Evolutionary conservation across 2,888 invertebrate genomes (phyloP).

Genomic region (Phasia obesa): DNA sequence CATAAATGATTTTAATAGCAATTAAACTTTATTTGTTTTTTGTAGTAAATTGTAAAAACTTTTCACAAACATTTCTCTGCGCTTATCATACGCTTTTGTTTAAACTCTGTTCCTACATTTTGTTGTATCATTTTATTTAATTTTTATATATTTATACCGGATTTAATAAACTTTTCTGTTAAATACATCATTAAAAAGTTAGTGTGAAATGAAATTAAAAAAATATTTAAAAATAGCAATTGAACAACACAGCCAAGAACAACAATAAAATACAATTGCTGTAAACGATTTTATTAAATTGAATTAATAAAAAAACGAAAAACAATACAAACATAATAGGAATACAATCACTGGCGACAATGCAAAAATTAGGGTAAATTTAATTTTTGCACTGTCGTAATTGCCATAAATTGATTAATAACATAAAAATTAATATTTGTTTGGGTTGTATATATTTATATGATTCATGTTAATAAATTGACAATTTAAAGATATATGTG

Average conservation of each 20-base stretch:
- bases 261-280: slow-evolving; percentile 58
- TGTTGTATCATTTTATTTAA: slow-evolving; percentile 40
- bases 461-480: no score
- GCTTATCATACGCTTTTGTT: slow-evolving; percentile 4
- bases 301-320: slow-evolving; percentile 27
- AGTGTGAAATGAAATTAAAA: slow-evolving; percentile 21
- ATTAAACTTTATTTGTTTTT: slow-evolving; percentile 49
- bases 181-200: slow-evolving; percentile 65
- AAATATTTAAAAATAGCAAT: slow-evolving; percentile 58
- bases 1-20: slow-evolving; percentile 47
- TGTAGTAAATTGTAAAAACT: slow-evolving; percentile 14
- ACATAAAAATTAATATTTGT: background rate
- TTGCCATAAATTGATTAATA: background rate
- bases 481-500: no score
- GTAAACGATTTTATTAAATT: slow-evolving; percentile 56
- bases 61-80: slow-evolving; percentile 28
- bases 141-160: slow-evolving; percentile 56
- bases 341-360: background rate
- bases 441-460: no score
- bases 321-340: background rate
- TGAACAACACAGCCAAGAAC: slow-evolving; percentile 57
- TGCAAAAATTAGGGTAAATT: background rate
- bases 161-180: slow-evolving; percentile 68
- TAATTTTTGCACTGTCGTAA: background rate
- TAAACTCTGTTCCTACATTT: slow-evolving; percentile 4